Evolutionary conservation across 37 sponge, comb jelly and placozoan species (phyloP).

Genomic region (Aplysina aerophoba): DNA sequence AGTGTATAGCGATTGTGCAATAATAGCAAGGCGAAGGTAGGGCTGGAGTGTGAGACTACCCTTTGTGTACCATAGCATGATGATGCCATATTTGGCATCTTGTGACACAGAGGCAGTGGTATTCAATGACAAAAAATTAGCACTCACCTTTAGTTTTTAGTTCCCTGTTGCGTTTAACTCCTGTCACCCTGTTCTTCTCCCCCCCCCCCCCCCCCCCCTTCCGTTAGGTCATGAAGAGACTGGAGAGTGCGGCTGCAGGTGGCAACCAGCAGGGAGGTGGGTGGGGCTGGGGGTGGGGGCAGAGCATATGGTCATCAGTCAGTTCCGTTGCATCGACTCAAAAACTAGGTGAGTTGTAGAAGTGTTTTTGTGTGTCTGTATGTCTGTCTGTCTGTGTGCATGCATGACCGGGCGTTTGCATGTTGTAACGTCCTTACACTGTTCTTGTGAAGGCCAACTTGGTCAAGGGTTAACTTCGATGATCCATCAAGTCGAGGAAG

Average conservation of each 20-base stretch:
- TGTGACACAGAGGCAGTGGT: no score
- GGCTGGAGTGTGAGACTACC: no score
- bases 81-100: no score
- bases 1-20: no score
- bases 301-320: conserved; percentile 62
- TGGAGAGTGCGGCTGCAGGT: neutral
- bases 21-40: no score
- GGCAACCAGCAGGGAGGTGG: conserved; percentile 50
- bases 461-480: conserved; percentile 53
- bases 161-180: no score
- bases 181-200: no score
- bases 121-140: no score
- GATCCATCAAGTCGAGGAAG: conserved; percentile 74
- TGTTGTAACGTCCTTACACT: neutral
- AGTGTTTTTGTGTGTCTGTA: neutral
- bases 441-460: neutral
- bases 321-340: conserved; percentile 38
- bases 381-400: neutral
- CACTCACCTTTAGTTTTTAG: no score
- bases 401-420: neutral
- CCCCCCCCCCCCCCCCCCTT: no score
- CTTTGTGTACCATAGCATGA: no score
- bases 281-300: conserved; percentile 70
- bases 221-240: no score
- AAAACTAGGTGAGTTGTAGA: neutral